Percentiles rank a stretch among this genome's conserved stretches.
Conservation (phyloP, 2,113 vertebrate species). For the Poecilia latipinna region DNA sequence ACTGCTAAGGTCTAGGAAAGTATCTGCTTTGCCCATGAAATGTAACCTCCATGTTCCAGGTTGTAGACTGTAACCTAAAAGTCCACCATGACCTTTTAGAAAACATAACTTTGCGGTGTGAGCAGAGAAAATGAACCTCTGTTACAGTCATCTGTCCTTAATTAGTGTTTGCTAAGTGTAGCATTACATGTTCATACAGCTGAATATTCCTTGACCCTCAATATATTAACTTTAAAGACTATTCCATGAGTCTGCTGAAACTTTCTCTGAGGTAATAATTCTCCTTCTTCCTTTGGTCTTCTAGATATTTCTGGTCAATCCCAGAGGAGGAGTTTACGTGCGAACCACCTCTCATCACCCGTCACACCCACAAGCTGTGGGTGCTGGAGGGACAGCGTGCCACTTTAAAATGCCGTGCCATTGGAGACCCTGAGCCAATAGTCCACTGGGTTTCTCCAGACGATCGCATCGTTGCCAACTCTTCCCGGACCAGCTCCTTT, state of each 20-base stretch:
- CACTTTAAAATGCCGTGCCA: conserved; percentile 86
- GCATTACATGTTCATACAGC: neutral
- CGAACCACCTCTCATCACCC: conserved; percentile 91
- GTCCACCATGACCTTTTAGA: neutral
- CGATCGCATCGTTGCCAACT: conserved; percentile 88
- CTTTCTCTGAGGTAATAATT: neutral
- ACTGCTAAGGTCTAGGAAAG: neutral
- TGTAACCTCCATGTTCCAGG: neutral
- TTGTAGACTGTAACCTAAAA: too few species aligned
- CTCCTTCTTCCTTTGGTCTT: neutral
- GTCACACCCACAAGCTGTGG: conserved; percentile 91
- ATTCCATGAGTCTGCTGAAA: conserved; percentile 15
- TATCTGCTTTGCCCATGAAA: neutral
- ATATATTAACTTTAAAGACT: conserved; percentile 15
- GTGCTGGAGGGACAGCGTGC: conserved; percentile 90
- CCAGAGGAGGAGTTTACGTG: conserved; percentile 93
- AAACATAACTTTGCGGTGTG: conserved; percentile 62
- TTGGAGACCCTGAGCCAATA: conserved; percentile 88
- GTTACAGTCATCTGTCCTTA: conserved; percentile 32
- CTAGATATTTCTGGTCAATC: conserved; percentile 90
- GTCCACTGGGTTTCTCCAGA: conserved; percentile 93
- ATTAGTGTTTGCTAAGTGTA: conserved; percentile 33
- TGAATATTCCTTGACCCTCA: conserved; percentile 19
- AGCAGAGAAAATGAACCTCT: conserved; percentile 48
- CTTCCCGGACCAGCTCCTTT: conserved; percentile 86